Conservation (phyloP, 2,797 vertebrate species). For the Psittacula derbiana region DNA sequence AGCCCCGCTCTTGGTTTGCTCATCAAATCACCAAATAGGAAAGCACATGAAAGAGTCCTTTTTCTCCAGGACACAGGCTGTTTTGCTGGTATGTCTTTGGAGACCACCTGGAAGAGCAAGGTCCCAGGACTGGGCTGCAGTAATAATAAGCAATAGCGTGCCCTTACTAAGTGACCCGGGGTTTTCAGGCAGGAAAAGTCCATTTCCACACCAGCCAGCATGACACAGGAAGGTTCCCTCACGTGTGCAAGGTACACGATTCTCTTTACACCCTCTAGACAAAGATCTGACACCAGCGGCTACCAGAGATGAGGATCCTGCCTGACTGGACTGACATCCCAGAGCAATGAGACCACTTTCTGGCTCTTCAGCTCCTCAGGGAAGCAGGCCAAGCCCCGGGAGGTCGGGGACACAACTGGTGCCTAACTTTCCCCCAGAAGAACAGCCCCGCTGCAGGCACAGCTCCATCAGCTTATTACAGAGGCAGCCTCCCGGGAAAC, state of each 20-base stretch:
- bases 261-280: neutral
- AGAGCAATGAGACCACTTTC: neutral
- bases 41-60: neutral
- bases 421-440: slow-evolving; percentile 1
- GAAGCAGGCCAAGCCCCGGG: neutral
- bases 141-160: neutral
- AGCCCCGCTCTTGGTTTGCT: neutral
- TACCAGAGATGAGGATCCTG: neutral
- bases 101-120: neutral
- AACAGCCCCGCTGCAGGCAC: slow-evolving; percentile 4
- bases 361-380: neutral
- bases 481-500: slow-evolving; percentile 24
- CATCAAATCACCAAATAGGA: accelerated
- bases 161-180: neutral
- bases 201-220: neutral
- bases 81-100: neutral
- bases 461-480: neutral
- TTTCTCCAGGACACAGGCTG: neutral
- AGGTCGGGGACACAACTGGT: neutral
- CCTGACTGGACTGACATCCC: neutral
- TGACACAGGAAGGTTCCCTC: neutral
- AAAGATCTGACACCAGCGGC: neutral
- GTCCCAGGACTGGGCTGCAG: neutral
- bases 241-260: neutral
- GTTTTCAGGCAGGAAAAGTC: neutral